These are phyloP conservation scores for Excalfactoria chinensis DNA, from an alignment of 2,113 vertebrate species.

Conservation along the genomic window DNA sequence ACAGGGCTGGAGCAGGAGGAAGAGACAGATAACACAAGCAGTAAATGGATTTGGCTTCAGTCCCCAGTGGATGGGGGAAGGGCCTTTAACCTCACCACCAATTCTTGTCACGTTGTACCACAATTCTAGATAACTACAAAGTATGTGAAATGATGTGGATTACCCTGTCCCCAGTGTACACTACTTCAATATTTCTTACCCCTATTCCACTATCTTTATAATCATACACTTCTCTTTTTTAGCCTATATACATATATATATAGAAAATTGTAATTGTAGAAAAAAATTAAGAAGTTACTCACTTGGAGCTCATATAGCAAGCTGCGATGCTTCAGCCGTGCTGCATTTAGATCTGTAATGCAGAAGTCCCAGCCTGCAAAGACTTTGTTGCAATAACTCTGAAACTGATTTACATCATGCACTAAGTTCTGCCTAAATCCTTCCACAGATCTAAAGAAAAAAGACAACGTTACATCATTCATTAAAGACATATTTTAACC, in stretches of 20 bases:
- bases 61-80: background rate
- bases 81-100: background rate
- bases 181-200: background rate
- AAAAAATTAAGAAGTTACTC: background rate
- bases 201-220: background rate
- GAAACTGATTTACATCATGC: conserved; percentile 87
- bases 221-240: background rate
- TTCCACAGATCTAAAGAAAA: conserved; percentile 81
- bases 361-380: conserved; percentile 98
- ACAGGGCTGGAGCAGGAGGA: background rate
- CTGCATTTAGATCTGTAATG: conserved; percentile 86
- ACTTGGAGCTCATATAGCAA: conserved; percentile 91
- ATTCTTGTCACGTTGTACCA: accelerated
- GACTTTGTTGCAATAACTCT: conserved; percentile 97
- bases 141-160: background rate
- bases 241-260: background rate
- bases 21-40: conserved; percentile 10
- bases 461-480: background rate
- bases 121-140: background rate
- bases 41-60: background rate
- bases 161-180: background rate
- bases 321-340: conserved; percentile 85
- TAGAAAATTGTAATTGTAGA: background rate
- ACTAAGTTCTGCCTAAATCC: conserved; percentile 91
- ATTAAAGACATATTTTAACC: background rate